These are phyloP conservation scores for Manis javanica DNA, from an alignment of 2,797 vertebrate genomes.

Conservation along the genomic window DNA sequence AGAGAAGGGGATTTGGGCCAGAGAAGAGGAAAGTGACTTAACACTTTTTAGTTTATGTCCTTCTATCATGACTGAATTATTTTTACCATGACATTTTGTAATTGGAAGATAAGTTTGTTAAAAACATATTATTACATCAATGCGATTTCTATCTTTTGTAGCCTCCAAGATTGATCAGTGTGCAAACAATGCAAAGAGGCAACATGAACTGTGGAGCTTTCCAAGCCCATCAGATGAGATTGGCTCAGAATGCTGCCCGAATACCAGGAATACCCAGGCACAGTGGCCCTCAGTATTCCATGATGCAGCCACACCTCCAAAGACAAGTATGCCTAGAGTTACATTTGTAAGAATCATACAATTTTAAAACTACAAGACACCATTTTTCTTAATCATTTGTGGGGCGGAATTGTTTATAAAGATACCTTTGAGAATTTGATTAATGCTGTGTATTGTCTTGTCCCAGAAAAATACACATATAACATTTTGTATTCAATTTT, in stretches of 20 bases:
- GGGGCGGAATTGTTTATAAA: not conserved
- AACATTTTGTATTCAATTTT: constrained; percentile 21
- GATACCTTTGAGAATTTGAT: constrained; percentile 46
- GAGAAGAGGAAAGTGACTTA: not conserved
- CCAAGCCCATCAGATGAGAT: constrained; percentile 95
- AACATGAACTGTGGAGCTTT: constrained; percentile 96
- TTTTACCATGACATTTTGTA: constrained; percentile 53
- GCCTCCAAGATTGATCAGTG: constrained; percentile 99
- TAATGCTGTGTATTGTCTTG: not conserved
- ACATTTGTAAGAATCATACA: constrained; percentile 78
- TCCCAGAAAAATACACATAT: not conserved
- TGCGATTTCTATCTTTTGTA: constrained; percentile 85
- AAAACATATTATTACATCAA: constrained; percentile 63
- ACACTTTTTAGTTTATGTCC: not conserved
- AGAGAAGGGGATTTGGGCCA: not conserved
- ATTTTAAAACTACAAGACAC: constrained; percentile 77
- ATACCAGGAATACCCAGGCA: constrained; percentile 94
- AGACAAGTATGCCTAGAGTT: constrained; percentile 94
- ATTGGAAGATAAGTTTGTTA: constrained; percentile 76
- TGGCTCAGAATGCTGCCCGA: constrained; percentile 93
- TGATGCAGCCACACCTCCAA: constrained; percentile 99
- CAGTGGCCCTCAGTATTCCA: constrained; percentile 96
- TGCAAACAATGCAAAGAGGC: constrained; percentile 96
- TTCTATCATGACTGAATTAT: constrained; percentile 14
- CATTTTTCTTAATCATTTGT: constrained; percentile 32